These are phyloP conservation scores for Lasioglossum marginatum DNA, from an alignment of 2,888 invertebrate genomes.

Conservation along the genomic window DNA sequence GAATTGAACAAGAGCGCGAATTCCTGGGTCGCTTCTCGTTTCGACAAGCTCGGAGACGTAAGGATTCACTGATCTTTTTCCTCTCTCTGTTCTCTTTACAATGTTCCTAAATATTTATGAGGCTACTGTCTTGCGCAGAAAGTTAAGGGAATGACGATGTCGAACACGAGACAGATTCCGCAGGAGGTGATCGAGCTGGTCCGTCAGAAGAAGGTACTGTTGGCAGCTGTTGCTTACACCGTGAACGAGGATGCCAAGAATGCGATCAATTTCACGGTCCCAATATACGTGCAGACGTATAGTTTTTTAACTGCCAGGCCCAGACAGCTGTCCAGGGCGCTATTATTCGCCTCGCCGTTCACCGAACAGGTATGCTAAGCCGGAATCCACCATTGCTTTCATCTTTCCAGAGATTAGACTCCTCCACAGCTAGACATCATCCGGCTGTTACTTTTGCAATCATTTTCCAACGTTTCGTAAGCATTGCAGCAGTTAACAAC, in stretches of 20 bases:
- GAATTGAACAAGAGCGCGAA: not conserved
- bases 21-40: conserved; percentile 13
- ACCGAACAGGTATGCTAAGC: conserved; percentile 84
- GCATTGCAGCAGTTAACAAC: not conserved
- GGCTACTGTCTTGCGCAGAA: conserved; percentile 23
- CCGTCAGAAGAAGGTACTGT: conserved; percentile 85
- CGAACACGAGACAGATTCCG: conserved; percentile 78
- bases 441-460: not conserved
- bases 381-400: not conserved
- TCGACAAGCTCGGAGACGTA: conserved; percentile 42
- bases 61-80: not conserved
- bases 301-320: conserved; percentile 92
- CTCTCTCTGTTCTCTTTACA: too few relatives aligned
- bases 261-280: conserved; percentile 91
- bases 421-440: not conserved
- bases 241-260: conserved; percentile 85
- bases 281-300: conserved; percentile 92
- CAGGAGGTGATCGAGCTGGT: conserved; percentile 85
- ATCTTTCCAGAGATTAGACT: not conserved
- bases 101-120: not conserved
- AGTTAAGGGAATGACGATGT: conserved; percentile 56
- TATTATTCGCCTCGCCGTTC: conserved; percentile 94
- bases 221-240: conserved; percentile 88
- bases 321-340: conserved; percentile 91
- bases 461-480: not conserved